phyloP scores from a whole-genome alignment of 2,888 invertebrate species.

The Drosophila lacicola region DNA sequence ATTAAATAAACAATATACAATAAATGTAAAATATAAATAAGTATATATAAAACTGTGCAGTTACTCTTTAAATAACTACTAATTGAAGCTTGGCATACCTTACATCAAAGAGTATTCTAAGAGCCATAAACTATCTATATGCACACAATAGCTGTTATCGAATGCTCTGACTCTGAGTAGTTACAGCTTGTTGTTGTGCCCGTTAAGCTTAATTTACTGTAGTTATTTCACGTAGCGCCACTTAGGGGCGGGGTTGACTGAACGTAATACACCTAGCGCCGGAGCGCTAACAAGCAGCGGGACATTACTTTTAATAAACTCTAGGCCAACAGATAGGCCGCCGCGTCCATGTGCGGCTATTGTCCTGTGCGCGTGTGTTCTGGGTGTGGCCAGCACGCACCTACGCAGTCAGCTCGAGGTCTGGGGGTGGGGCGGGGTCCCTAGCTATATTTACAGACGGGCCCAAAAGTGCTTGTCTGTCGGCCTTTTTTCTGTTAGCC shows the following conservation, averaged over 20 bases:
- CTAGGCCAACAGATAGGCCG: slow-evolving; percentile 23
- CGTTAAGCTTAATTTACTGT: slow-evolving; percentile 32
- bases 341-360: slow-evolving; percentile 4
- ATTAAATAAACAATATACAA: no score
- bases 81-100: no score
- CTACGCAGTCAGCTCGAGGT: slow-evolving; percentile 1
- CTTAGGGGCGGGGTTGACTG: neutral
- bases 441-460: slow-evolving; percentile 23
- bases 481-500: slow-evolving; percentile 9
- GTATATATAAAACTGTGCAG: no score
- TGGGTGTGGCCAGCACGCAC: slow-evolving; percentile 45
- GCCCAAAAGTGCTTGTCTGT: slow-evolving; percentile 32
- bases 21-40: no score
- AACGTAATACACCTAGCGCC: slow-evolving; percentile 22
- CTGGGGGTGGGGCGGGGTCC: neutral
- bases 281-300: slow-evolving; percentile 50
- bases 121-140: no score
- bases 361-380: slow-evolving; percentile 21
- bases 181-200: neutral
- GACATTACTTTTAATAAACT: slow-evolving; percentile 76
- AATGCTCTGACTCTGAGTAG: neutral
- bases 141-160: neutral
- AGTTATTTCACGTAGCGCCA: neutral
- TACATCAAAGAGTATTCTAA: no score
- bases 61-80: no score